Base-by-base conservation (phyloP, 2,113 vertebrate genomes). In the Picathartes gymnocephalus region DNA sequence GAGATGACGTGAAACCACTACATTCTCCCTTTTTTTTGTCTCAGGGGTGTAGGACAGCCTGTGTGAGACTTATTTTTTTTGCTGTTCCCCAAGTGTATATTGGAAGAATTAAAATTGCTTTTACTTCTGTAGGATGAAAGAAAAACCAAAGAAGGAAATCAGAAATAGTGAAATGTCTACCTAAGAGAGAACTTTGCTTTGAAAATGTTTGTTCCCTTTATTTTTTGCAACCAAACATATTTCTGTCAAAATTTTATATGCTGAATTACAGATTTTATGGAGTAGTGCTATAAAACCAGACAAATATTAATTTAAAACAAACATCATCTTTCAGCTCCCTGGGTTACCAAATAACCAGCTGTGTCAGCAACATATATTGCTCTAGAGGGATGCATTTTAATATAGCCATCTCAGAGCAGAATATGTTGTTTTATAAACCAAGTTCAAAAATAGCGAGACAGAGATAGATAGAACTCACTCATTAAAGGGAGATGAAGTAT, bases 321-420 rank as follows among this genome's bases (percentile, higher is more conserved):
- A 57, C 3, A 33, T 77, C 8, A 47, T 72, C 40, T 79, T 91
- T 91, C 53, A 72, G n/a, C 54, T 94, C 81, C 74, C 48, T 81
- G 27, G 35, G 51, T 90, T 93, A 77, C 61, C 65, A 81, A 82
- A 79, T 64, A 91, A 79, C 89, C 91, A 94, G n/a, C 77, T 95
- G 66, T 90, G 85, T 68, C 64, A 95, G 74, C 23, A 76, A 81
- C 33, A 15, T 45, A n/a, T 64, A 85, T 92, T 84, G 53, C 66
- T 91, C 81, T 87, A 72, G 48, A 89, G 77, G 61, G 72, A 91
- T 27, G 15, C 20, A 88, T 94, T 92, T 96, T 71, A 79, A 65
- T 87, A 27, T 4, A 92, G 40, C 65, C 16, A 47, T 66, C 64
- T 88, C 40, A 85, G 65, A 85, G 11, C 22, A 78, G 74, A 88